Percentiles rank a stretch among this genome's conserved stretches.
phyloP scores from a whole-genome alignment of 2,888 invertebrate species.

The Scaptomyza reducta region DNA sequence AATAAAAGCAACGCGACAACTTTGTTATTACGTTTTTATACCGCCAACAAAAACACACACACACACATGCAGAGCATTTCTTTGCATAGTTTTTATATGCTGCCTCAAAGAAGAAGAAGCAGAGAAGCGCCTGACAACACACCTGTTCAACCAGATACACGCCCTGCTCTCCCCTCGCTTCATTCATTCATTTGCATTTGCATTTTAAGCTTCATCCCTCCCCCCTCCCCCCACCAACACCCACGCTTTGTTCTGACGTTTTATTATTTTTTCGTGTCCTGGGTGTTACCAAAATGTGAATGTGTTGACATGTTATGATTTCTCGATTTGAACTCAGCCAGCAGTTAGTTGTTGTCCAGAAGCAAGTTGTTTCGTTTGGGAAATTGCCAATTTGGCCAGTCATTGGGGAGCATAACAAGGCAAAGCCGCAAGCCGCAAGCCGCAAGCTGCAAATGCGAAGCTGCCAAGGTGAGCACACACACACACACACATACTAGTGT shows the following conservation, averaged over 20 bases:
- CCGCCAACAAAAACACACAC: slow-evolving; percentile 30
- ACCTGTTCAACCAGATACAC: slow-evolving; percentile 59
- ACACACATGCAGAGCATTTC: slow-evolving; percentile 19
- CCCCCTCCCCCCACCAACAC: neutral
- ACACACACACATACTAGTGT: neutral
- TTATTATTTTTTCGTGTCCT: slow-evolving; percentile 39
- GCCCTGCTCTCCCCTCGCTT: slow-evolving; percentile 5
- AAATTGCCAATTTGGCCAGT: slow-evolving; percentile 2
- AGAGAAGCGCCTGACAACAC: slow-evolving; percentile 51
- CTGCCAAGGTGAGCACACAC: neutral
- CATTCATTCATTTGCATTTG: slow-evolving; percentile 67
- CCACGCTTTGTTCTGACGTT: neutral
- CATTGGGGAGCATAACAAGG: neutral
- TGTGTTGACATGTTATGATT: slow-evolving; percentile 74
- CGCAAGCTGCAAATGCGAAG: neutral
- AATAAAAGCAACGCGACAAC: slow-evolving; percentile 72
- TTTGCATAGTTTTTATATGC: slow-evolving; percentile 59
- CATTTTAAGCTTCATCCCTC: slow-evolving; percentile 41
- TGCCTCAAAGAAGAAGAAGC: neutral
- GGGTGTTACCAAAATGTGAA: slow-evolving; percentile 43
- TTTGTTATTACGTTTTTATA: slow-evolving; percentile 74
- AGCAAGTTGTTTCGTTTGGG: neutral
- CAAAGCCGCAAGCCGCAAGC: neutral
- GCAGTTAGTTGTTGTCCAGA: neutral
- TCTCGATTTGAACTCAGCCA: slow-evolving; percentile 62